Conservation (phyloP, 2,888 invertebrate species). For the Pandemis corylana region DNA sequence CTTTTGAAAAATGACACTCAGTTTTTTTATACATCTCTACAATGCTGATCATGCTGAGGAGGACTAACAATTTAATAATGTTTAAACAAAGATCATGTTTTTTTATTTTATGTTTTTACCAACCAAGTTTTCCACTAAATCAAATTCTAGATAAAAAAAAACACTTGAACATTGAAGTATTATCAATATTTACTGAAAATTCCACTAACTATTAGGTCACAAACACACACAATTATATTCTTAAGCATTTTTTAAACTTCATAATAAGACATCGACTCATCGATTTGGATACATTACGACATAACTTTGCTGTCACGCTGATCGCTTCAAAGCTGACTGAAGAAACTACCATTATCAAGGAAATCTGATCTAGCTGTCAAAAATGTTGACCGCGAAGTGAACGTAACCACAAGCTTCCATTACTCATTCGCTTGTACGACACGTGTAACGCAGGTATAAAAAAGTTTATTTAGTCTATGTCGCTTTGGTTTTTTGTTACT, state of each 20-base stretch:
- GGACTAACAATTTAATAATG: neutral
- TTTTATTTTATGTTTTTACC: neutral
- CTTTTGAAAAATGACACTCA: constrained; percentile 9
- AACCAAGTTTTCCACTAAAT: neutral
- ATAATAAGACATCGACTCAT: constrained; percentile 47
- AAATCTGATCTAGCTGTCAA: constrained; percentile 44
- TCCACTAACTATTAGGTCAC: neutral
- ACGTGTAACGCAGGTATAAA: constrained; percentile 33
- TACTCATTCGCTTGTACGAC: constrained; percentile 39
- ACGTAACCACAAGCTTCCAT: constrained; percentile 41
- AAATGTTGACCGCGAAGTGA: constrained; percentile 41
- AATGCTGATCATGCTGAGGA: constrained; percentile 11
- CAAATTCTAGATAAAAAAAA: neutral
- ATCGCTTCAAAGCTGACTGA: constrained; percentile 1
- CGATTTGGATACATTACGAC: constrained; percentile 29
- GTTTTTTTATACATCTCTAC: constrained; percentile 20
- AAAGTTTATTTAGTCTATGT: constrained; percentile 22
- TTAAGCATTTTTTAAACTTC: constrained; percentile 1
- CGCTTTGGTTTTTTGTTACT: constrained; percentile 19
- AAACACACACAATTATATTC: constrained; percentile 4
- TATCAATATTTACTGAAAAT: too few relatives aligned
- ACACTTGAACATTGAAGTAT: too few relatives aligned
- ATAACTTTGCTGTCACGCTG: constrained; percentile 25
- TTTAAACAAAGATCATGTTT: neutral
- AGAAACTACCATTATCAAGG: constrained; percentile 26